These are phyloP conservation scores for Ellobium chinense DNA, from an alignment of 2,888 invertebrate species.

Conservation along the genomic window DNA sequence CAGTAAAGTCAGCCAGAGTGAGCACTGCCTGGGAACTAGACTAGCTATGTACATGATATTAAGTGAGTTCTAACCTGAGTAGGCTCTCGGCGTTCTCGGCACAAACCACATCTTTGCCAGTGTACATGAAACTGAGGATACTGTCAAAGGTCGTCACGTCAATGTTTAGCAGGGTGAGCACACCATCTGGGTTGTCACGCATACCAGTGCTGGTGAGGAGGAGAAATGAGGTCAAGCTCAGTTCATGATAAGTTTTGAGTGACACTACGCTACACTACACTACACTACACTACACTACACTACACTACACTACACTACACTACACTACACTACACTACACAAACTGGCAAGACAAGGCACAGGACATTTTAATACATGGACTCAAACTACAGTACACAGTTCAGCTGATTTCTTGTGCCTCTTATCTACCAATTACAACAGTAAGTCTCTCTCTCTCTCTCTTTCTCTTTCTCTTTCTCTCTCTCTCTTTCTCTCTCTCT, in stretches of 20 bases:
- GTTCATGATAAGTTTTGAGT: no score
- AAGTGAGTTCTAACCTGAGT: constrained; percentile 78
- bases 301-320: no score
- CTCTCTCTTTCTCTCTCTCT: constrained; percentile 7
- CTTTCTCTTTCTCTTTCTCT: neutral
- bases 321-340: no score
- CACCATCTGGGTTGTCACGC: constrained; percentile 64
- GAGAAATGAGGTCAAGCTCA: no score
- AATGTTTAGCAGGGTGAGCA: constrained; percentile 78
- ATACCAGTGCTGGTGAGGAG: constrained; percentile 56
- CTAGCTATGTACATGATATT: no score
- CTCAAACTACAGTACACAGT: no score
- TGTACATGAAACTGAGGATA: constrained; percentile 90
- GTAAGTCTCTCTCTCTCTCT: neutral
- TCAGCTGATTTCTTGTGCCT: neutral
- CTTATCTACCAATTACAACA: neutral
- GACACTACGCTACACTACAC: no score
- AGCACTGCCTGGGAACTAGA: no score
- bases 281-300: no score
- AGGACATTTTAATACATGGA: no score
- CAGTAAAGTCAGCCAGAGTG: no score
- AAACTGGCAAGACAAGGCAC: no score
- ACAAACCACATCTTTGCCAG: constrained; percentile 87
- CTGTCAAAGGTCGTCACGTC: constrained; percentile 87
- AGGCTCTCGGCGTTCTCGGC: constrained; percentile 86